Base-by-base conservation (phyloP, 2,888 invertebrate genomes). In the Parnassius smintheus region DNA sequence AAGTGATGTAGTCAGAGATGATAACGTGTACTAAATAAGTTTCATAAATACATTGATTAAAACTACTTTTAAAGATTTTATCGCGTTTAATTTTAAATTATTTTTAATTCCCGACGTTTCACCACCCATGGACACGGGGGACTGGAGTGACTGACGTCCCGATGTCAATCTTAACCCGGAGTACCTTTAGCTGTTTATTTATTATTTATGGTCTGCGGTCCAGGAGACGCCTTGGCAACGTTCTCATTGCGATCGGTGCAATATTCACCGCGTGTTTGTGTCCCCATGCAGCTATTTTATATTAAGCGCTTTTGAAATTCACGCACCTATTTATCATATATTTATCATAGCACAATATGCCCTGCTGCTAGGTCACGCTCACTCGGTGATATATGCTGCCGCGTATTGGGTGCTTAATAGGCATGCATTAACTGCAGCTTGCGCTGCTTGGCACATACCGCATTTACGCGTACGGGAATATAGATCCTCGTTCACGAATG, bases 361-460 rank as follows among this genome's bases (percentile, higher is more conserved):
- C 68, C 74, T 93, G 74, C 78, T 93, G 69, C 74, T 92, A 69
- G 96, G 96, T 11, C 96, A 96, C 77, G 94, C 96, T 64, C 96
- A 96, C 81, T 96, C 96, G 49, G 96, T 96, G 44, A 86, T 96
- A 58, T 96, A 96, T 78, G 96, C 96, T 11, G 92, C 96, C 12
- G 94, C 96, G 59, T 96, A 96, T 79, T 96, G 96, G 96, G 93
- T 94, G 67, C 87, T 96, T 72, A 96, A 96, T 83, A 92, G 95
- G 68, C 95, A 95, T 73, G 94, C 94, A 77, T 84, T 95, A 74
- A 91, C 93, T 74, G 92, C 94, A 67, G 91, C 93, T 63, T 93
- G 92, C 68, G 92, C 92, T 42, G 91, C 92, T 64, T 93, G 94
- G 88, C 87, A 93, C 51, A 91, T 93, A 59, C 92, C 93, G 55